Evolutionary conservation across 2,113 vertebrate species (phyloP).

Genomic region (Abramis brama): DNA sequence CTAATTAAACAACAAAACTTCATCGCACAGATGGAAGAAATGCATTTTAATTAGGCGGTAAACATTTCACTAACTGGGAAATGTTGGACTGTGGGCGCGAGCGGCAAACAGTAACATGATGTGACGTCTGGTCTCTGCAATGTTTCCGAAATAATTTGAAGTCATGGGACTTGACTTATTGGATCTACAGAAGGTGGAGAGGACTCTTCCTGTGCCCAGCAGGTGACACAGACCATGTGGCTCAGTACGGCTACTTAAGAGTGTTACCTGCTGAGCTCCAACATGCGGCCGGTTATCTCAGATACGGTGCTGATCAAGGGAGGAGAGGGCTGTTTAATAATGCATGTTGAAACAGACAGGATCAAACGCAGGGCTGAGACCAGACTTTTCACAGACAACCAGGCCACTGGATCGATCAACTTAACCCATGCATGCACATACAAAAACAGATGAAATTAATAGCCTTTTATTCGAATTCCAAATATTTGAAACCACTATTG

Average conservation of each 20-base stretch:
- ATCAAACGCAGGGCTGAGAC: slow-evolving; percentile 44
- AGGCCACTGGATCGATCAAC: background rate
- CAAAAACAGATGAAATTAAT: background rate
- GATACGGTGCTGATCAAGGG: slow-evolving; percentile 9
- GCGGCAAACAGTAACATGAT: slow-evolving; percentile 3
- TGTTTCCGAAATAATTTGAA: slow-evolving; percentile 14
- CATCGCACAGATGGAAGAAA: slow-evolving; percentile 8
- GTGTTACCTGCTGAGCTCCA: slow-evolving; percentile 1
- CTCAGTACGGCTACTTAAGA: slow-evolving; percentile 12
- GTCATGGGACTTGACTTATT: slow-evolving; percentile 21
- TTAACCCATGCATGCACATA: background rate
- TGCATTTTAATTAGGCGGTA: slow-evolving; percentile 11
- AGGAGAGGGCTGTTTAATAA: slow-evolving; percentile 38
- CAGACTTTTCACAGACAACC: slow-evolving; percentile 23
- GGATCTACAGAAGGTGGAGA: background rate
- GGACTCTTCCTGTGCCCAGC: background rate
- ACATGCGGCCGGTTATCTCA: slow-evolving; percentile 14
- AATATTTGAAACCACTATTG: background rate
- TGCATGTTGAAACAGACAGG: slow-evolving; percentile 36
- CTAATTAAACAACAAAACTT: background rate
- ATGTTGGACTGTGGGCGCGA: background rate
- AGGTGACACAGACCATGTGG: background rate
- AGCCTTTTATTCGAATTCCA: background rate
- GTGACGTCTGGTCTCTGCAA: slow-evolving; percentile 11
- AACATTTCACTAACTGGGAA: slow-evolving; percentile 1